Evolutionary conservation across 2,113 vertebrate genomes (phyloP), one percentile per base, ranked within the genome.

Genomic region (Geothlypis trichas): DNA sequence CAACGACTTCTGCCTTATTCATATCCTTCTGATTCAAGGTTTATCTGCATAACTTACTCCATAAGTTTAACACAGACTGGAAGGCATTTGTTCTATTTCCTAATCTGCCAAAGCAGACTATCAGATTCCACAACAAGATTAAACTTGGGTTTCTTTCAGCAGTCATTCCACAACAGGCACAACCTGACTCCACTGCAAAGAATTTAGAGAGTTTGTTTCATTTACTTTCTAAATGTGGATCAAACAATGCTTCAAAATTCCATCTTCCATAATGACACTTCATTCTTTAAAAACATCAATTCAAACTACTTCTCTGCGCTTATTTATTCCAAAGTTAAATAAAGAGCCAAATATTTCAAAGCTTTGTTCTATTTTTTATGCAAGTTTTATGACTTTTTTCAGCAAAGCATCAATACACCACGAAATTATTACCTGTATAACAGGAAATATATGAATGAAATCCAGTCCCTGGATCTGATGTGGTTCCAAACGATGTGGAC

Each of bases 401-500:
- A 83, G n/a, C 16, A 63, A 86, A 47, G 74, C 14, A 95, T 15
- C 17, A 3, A 83, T 30, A 57, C 20, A 79, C 5, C 51, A 24
- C 20, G 65, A 68, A 65, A 67, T 41, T 51, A 87, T 97, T 96
- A 99, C 99, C 98, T 99, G 99, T 44, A 99, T 96, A 75, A 99
- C 99, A 30, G 99, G 99, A 93, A 99, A 99, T 92, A 99, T 99
- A 94, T 99, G 99, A 96, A 99, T 99, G 95, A 99, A 99, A 96
- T 99, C 99, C 97, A 99, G 93, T 7, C 99, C 99, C 94, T 99
- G 99, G 97, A 99, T 99, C 95, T 99, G 99, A 98, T 99, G 99
- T 16, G 99, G 99, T 92, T 99, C 99, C 93, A 99, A 97, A 27
- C 99, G 98, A 92, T 99, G 99, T 78, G 99, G 99, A 94, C 99